Evolutionary conservation across 2,113 vertebrate genomes (phyloP).

Genomic region (Paratilapia polleni): DNA sequence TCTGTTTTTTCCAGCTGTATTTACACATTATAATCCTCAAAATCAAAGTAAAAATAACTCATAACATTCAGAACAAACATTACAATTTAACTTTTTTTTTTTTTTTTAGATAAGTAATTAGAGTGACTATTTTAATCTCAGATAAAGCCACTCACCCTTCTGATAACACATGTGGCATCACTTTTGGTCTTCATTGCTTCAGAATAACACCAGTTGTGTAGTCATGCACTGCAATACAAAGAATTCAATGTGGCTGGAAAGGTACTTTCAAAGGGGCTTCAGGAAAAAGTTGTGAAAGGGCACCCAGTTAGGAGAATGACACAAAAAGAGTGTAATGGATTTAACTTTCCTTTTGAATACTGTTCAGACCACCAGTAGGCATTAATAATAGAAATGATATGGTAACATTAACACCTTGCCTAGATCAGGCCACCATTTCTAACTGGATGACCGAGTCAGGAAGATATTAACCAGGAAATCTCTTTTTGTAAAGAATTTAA

Average conservation of each 20-base stretch:
- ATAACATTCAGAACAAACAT: no score
- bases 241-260: not conserved
- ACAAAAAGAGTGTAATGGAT: not conserved
- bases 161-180: no score
- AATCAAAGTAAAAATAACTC: not conserved
- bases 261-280: not conserved
- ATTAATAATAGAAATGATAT: not conserved
- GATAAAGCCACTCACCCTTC: no score
- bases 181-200: no score
- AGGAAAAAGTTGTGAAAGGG: not conserved
- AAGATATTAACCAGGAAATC: not conserved
- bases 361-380: not conserved
- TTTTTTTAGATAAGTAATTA: no score
- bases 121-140: no score
- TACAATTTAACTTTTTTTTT: no score
- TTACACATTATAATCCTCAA: not conserved
- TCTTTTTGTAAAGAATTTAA: not conserved
- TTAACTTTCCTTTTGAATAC: not conserved
- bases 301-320: not conserved
- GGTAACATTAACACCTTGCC: not conserved
- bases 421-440: not conserved
- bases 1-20: not conserved
- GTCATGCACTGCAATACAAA: not conserved
- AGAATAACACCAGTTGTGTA: no score
- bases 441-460: not conserved